Base-by-base conservation (phyloP, 2,113 vertebrate genomes). In the Dryoscopus gambensis region DNA sequence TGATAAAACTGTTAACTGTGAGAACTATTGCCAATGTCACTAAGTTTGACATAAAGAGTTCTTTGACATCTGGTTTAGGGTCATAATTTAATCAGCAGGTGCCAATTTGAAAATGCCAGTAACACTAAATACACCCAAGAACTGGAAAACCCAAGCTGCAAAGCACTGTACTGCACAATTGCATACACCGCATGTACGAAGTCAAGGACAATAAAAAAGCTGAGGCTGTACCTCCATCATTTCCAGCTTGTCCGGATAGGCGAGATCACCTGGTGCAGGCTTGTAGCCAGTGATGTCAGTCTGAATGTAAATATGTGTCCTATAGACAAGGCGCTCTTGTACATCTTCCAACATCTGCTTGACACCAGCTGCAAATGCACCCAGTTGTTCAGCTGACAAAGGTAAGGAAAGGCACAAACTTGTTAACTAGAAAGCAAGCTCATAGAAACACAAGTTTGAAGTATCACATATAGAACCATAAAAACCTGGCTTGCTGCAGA, bases 271-370 rank as follows among this genome's bases (percentile, higher is more conserved):
- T 0, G 99, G 99, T 9, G 99, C 99, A 20, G 99, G 99, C 79
- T 99, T 99, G 94, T 99, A 99, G 87, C 99, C 99, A 1, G 86
- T 97, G 95, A 99, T 99, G 96, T 99, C 99, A 1, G 98, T 99
- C 97, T 99, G 99, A 90, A 99, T 99, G 97, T 99, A 99, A 96
- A 99, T 99, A 78, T 99, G 99, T 0, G 99, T 99, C 94, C 99
- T 98, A 75, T 99, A 99, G 64, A 99, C 99, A 15, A 99, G 98
- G 25, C 99, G 98, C 94, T 99, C 99, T 73, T 99, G 99, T 3
- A 99, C 99, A 44, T 99, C 99, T 97, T 99, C 99, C 94, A 99
- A 88, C 99, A 99, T 99, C 98, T 99, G 99, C 97, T 99, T 99
- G 89, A 99, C 99, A 30, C 99, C 97, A 11, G 98, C 98, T 71